Percentiles rank a stretch among this genome's conserved stretches.
These are phyloP conservation scores for Lordiphosa clarofinis DNA, from an alignment of 1,140 invertebrate genomes.

Conservation along the genomic window DNA sequence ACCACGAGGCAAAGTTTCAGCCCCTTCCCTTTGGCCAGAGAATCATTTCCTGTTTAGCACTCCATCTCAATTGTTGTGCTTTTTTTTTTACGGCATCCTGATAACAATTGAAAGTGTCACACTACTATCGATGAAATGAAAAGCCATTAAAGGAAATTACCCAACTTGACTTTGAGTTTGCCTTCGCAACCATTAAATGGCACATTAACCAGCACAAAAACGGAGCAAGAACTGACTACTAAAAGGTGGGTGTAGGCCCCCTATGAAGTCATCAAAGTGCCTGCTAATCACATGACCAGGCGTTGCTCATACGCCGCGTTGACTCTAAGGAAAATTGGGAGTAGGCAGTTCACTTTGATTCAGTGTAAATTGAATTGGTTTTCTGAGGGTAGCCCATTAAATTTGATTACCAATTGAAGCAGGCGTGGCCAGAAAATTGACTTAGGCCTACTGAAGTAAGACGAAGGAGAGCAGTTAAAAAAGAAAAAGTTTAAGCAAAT, in stretches of 20 bases:
- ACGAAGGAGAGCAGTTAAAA: not conserved
- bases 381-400: slow-evolving; percentile 48
- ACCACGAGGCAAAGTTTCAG: slow-evolving; percentile 32
- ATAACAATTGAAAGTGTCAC: slow-evolving; percentile 77
- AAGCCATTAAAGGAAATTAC: slow-evolving; percentile 77
- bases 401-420: slow-evolving; percentile 40
- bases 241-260: not conserved
- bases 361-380: slow-evolving; percentile 56
- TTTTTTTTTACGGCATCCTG: slow-evolving; percentile 66
- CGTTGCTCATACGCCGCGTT: slow-evolving; percentile 50
- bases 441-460: not conserved
- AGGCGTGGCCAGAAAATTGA: not conserved
- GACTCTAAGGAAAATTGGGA: too few species aligned
- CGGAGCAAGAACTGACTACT: not conserved
- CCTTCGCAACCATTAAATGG: slow-evolving; percentile 45
- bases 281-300: slow-evolving; percentile 65
- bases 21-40: slow-evolving; percentile 33
- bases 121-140: slow-evolving; percentile 70
- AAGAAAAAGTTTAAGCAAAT: not conserved
- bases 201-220: slow-evolving; percentile 43
- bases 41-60: slow-evolving; percentile 77
- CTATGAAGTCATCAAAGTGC: slow-evolving; percentile 65
- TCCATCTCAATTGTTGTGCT: slow-evolving; percentile 54
- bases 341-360: too few species aligned
- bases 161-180: slow-evolving; percentile 64